These are phyloP conservation scores for Erynnis tages DNA, from an alignment of 2,888 invertebrate species.

Conservation along the genomic window DNA sequence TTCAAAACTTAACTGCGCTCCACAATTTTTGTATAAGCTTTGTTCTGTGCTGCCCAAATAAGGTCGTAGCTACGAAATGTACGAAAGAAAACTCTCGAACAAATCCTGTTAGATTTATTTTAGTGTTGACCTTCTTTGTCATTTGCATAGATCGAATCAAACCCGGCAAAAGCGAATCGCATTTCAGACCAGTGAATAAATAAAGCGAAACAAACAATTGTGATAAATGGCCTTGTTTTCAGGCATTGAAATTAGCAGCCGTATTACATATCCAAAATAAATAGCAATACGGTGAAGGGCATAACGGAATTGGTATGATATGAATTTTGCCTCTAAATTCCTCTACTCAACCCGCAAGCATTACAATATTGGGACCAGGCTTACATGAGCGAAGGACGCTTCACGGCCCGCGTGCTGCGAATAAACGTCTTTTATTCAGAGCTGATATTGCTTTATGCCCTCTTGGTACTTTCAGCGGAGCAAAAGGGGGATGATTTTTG, in stretches of 20 bases:
- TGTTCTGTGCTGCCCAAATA: background rate
- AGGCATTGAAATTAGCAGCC: slow-evolving; percentile 19
- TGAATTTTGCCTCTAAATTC: slow-evolving; percentile 20
- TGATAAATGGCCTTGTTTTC: slow-evolving; percentile 22
- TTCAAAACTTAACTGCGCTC: no score
- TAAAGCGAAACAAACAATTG: slow-evolving; percentile 20
- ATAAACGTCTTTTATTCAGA: slow-evolving; percentile 48
- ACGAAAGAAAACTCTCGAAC: background rate
- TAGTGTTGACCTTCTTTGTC: background rate
- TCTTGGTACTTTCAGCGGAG: slow-evolving; percentile 42
- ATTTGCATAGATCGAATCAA: slow-evolving; percentile 23
- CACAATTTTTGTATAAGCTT: background rate
- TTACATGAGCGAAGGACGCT: slow-evolving; percentile 43
- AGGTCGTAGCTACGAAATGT: background rate
- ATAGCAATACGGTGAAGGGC: slow-evolving; percentile 7
- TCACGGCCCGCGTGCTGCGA: slow-evolving; percentile 54
- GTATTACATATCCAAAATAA: slow-evolving; percentile 16
- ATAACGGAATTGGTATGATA: slow-evolving; percentile 14
- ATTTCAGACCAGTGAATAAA: slow-evolving; percentile 23
- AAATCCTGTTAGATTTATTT: background rate
- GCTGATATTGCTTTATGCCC: slow-evolving; percentile 48
- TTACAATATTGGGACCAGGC: slow-evolving; percentile 31
- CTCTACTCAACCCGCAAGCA: slow-evolving; percentile 4
- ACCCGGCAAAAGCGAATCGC: slow-evolving; percentile 8
- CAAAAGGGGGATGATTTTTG: slow-evolving; percentile 39